Evolutionary conservation across 2,113 vertebrate species (phyloP), one percentile per base, ranked within the genome.

Genomic region (Channa argus): DNA sequence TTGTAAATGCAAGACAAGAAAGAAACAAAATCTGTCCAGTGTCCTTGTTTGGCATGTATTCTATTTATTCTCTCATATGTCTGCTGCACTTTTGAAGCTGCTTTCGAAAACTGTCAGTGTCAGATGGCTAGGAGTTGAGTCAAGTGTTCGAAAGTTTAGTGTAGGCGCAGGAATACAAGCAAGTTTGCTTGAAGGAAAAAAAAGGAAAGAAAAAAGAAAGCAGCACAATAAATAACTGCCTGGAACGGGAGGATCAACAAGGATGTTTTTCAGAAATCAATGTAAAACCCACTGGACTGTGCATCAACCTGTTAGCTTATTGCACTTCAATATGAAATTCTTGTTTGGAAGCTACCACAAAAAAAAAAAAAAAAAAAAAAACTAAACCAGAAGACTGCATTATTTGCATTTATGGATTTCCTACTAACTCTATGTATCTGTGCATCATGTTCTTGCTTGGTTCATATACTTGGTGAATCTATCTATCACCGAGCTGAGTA

Each of bases 401-500:
- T 45, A 88, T 89, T 86, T 89, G 82, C 86, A 89, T 89, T 81
- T 86, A 87, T 90, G 12, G 84, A 87, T 88, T 90, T 84, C 39
- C 70, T 84, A 53, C 62, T 1, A 11, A 36, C 43, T 0, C 37
- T 33, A 36, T 64, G 68, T 52, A 2, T 78, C 67, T 45, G 44
- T 56, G 46, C 66, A 64, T 74, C 69, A 43, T 80, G 77, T 71
- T 68, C 56, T 79, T 1, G 33, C 70, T 63, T 24, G 45, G 5
- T 86, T 87, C 63, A 67, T 58, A 78, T n/a, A 55, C 44, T 71
- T 13, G 0, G 14, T 51, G 9, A 12, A 13, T 71, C 45, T 7
- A 11, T 14, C 0, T 24, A 12, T n/a, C 43, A 49, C 45, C 66
- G 41, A 11, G 3, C 10, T 46, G n/a, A 6, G n/a, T 0, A 0